These are phyloP conservation scores for Nomada lathburiana DNA, from an alignment of 2,888 invertebrate genomes.

Conservation along the genomic window DNA sequence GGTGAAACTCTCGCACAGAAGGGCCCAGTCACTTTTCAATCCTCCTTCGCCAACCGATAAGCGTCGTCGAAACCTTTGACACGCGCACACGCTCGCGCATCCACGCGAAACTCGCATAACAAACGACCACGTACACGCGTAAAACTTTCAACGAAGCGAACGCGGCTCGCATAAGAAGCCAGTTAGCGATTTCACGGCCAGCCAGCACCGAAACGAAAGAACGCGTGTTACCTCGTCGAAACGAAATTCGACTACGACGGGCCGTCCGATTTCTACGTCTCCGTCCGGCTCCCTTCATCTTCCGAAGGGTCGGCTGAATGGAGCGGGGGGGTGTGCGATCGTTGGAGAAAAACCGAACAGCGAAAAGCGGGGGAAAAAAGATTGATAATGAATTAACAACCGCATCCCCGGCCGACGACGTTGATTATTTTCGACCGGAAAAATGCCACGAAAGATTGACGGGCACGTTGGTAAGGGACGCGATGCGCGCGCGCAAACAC, in stretches of 20 bases:
- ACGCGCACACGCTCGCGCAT: conserved; percentile 3
- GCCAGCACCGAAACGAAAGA: conserved; percentile 50
- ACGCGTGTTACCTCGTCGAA: conserved; percentile 57
- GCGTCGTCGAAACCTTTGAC: conserved; percentile 35
- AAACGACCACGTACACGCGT: conserved; percentile 26
- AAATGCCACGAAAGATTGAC: conserved; percentile 49
- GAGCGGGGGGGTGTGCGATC: not conserved
- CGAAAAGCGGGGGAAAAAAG: not conserved
- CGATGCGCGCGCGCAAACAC: not conserved
- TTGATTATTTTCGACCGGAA: conserved; percentile 60
- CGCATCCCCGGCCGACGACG: conserved; percentile 37
- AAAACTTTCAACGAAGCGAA: conserved; percentile 59
- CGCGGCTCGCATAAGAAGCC: conserved; percentile 63
- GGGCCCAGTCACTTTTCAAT: conserved; percentile 31
- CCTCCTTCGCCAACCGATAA: conserved; percentile 11
- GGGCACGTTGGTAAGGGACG: not conserved
- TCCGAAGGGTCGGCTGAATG: not conserved
- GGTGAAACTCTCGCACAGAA: not conserved
- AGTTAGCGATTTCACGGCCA: conserved; percentile 68
- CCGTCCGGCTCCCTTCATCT: conserved; percentile 38
- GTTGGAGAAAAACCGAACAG: not conserved
- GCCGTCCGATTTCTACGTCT: conserved; percentile 56
- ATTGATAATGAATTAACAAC: conserved; percentile 68
- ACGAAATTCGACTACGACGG: conserved; percentile 53
- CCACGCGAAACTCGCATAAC: conserved; percentile 3